Base-by-base conservation (phyloP, 2,797 vertebrate genomes). In the Hydrocynus forskahlii region DNA sequence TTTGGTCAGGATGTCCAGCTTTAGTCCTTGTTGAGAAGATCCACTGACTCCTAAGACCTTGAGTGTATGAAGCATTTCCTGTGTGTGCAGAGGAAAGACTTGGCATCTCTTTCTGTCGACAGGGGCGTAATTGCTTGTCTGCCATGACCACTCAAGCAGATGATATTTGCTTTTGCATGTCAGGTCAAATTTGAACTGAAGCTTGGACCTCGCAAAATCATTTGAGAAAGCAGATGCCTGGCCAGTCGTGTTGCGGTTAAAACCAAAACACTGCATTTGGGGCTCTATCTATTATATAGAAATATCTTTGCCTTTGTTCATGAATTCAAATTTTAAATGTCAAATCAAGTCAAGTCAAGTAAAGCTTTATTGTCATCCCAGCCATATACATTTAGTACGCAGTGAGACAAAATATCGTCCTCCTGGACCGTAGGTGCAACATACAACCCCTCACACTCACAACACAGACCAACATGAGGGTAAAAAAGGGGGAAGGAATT, bases 161-260 rank as follows among this genome's bases (percentile, higher is more conserved):
- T 86, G 71, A 82, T 84, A 86, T 84, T 86, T 86, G 75, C 82
- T 82, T 86, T 84, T 84, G 80, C 83, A 72, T 86, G 75, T 82
- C 85, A 84, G 85, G 80, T 84, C 85, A 86, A 71, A 86, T 86
- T 86, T 84, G 78, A 75, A 54, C 70, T 79, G 71, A 86, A 77
- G 68, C 77, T 81, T 73, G 72, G 85, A 72, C 72, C 48, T 63
- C 70, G 83, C 78, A 64, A 82, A 81, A 84, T 80, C 78, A 75
- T 80, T 57, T 77, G 74, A 40, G 76, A 86, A 64, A 68, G 43
- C 54, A 29, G 54, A 81, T 63, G 64, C 75, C 75, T 59, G 52
- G 52, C 25, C 13, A 23, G 60, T 16, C 40, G 13, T 40, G 19
- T 75, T 67, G 68, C 7, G 7, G 52, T 40, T 57, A 38, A 55